phyloP scores from a whole-genome alignment of 2,888 invertebrate genomes.

The Colostygia pectinataria region DNA sequence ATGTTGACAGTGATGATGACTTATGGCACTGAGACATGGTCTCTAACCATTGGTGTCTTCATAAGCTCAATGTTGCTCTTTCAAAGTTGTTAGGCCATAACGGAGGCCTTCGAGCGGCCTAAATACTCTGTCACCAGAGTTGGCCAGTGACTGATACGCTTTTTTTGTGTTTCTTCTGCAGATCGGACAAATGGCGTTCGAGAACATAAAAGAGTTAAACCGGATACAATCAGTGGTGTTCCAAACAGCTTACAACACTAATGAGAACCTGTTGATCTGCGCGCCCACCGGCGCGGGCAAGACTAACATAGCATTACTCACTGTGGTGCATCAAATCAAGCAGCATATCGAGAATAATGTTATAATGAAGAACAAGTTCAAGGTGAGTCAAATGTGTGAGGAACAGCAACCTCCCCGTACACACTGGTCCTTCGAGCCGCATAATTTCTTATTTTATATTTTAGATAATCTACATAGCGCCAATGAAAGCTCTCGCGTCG shows the following conservation, averaged over 20 bases:
- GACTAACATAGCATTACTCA: slow-evolving; percentile 98
- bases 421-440: no score
- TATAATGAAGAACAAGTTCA: slow-evolving; percentile 95
- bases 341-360: slow-evolving; percentile 91
- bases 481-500: slow-evolving; percentile 99
- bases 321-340: slow-evolving; percentile 95
- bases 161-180: slow-evolving; percentile 65
- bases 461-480: slow-evolving; percentile 98
- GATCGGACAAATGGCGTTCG: slow-evolving; percentile 95
- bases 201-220: slow-evolving; percentile 93
- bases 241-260: slow-evolving; percentile 96
- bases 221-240: slow-evolving; percentile 98
- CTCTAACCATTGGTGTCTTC: no score
- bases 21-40: no score
- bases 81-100: no score
- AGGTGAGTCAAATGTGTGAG: no score
- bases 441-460: neutral
- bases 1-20: no score
- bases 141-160: neutral
- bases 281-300: slow-evolving; percentile 99
- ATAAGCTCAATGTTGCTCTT: no score
- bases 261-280: slow-evolving; percentile 98
- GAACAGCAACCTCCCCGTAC: no score
- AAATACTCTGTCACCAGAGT: no score
- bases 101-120: no score